These are phyloP conservation scores for Andrena praecox DNA, from an alignment of 2,888 invertebrate species.

Conservation along the genomic window DNA sequence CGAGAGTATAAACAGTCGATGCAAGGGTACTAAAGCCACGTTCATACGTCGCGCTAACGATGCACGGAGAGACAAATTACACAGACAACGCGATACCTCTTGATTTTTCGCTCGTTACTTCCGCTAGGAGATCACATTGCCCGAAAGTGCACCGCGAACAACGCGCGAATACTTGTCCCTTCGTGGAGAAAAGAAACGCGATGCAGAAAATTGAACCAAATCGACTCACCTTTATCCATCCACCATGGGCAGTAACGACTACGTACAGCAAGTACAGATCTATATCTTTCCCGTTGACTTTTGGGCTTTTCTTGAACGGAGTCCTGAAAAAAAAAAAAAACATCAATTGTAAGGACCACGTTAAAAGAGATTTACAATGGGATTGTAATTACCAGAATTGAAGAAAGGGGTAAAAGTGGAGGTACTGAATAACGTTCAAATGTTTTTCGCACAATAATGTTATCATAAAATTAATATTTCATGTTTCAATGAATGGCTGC, in stretches of 20 bases:
- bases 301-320: constrained; percentile 88
- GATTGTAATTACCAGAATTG: background rate
- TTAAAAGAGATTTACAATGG: background rate
- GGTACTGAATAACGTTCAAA: too few relatives aligned
- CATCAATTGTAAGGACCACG: background rate
- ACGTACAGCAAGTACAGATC: constrained; percentile 97
- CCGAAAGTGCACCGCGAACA: background rate
- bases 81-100: background rate
- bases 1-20: background rate
- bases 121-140: background rate
- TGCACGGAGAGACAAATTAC: constrained; percentile 6
- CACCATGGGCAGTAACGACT: constrained; percentile 96
- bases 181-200: background rate
- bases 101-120: constrained; percentile 29
- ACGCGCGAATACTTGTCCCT: background rate
- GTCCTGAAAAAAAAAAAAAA: constrained; percentile 86
- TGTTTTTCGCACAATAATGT: background rate
- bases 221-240: constrained; percentile 94
- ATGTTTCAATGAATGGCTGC: background rate
- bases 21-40: background rate
- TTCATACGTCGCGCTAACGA: constrained; percentile 17
- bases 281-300: constrained; percentile 95
- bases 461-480: constrained; percentile 1
- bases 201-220: background rate
- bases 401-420: too few relatives aligned